A percentile compares a stretch with the other conserved stretches of the same genome.
Evolutionary conservation across 2,888 invertebrate genomes (phyloP).

Genomic region (Theretra japonica): DNA sequence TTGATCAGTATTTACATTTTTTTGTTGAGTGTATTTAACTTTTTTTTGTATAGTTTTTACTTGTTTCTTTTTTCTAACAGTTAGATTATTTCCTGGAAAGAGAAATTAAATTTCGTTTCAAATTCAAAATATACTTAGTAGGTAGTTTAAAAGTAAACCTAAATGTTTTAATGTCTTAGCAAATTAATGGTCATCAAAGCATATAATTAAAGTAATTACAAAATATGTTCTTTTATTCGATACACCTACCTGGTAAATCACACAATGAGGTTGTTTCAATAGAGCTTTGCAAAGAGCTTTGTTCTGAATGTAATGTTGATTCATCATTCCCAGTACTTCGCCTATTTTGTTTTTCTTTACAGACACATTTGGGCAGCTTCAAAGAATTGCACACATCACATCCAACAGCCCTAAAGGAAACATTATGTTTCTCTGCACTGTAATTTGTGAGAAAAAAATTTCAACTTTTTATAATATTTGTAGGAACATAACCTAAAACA

Average conservation of each 20-base stretch:
- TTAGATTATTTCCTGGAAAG: conserved; percentile 3
- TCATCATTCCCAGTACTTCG: conserved; percentile 36
- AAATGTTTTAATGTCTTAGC: no score
- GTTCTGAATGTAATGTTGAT: conserved; percentile 44
- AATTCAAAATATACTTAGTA: no score
- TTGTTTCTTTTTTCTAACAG: background rate
- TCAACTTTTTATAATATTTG: background rate
- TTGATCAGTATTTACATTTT: background rate
- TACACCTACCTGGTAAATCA: conserved; percentile 71
- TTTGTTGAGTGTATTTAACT: background rate
- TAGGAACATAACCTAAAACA: background rate
- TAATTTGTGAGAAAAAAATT: conserved; percentile 34
- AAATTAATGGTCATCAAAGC: no score
- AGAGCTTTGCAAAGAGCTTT: conserved; percentile 51
- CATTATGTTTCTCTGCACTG: conserved; percentile 48
- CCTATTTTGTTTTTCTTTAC: conserved; percentile 46
- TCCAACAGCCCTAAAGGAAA: conserved; percentile 38
- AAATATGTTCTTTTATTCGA: background rate
- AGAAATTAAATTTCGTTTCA: background rate
- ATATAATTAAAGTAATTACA: no score
- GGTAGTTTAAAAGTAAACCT: no score
- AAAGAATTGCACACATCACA: conserved; percentile 63
- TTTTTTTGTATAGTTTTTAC: background rate
- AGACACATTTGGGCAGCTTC: conserved; percentile 56
- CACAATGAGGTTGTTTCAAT: conserved; percentile 72